Evolutionary conservation across 2,888 invertebrate genomes (phyloP), one percentile per base, ranked within the genome.

Genomic region (Sphaerophoria taeniata): DNA sequence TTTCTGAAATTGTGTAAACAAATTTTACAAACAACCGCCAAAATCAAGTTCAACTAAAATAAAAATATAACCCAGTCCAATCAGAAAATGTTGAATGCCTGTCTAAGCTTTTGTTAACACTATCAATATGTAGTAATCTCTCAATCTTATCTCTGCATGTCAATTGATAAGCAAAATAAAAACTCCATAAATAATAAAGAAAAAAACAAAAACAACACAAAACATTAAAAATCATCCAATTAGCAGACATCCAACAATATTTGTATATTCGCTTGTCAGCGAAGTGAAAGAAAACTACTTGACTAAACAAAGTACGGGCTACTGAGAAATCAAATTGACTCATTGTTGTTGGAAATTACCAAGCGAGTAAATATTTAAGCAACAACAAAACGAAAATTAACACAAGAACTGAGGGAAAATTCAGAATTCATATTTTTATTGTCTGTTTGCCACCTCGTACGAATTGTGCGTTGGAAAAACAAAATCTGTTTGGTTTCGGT

Each of bases 371-470:
- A 11, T 9, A 47, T 24, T 24, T 5, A 56, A 9, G 6, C 5
- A 58, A 60, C 1, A 43, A 24, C 39, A 43, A 6, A 24, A 12
- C 6, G 24, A 3, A 31, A 56, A 45, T 33, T 45, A 33, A 61
- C 45, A 61, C 4, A 61, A 61, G 45, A 33, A 24, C 24, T 24
- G 5, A 14, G 47, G 33, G 63, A 63, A 43, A 47, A 47, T 47
- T 47, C 47, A 14, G 45, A 63, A 47, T 63, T 63, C 31, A 63
- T 43, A 33, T 47, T 39, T 39, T 39, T 39, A 2, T 24, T 24
- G 24, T 24, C 33, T 63, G 24, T 47, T 31, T 63, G 9, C 14
- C 33, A 63, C 14, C 12, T 39, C 6, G 24, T 24, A 24, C 24
- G 24, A 24, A 51, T 5, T 55, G 33, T 16, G 34, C 34, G 14